Conservation (phyloP, 1,140 invertebrate genomes). For the Ostrea edulis region DNA sequence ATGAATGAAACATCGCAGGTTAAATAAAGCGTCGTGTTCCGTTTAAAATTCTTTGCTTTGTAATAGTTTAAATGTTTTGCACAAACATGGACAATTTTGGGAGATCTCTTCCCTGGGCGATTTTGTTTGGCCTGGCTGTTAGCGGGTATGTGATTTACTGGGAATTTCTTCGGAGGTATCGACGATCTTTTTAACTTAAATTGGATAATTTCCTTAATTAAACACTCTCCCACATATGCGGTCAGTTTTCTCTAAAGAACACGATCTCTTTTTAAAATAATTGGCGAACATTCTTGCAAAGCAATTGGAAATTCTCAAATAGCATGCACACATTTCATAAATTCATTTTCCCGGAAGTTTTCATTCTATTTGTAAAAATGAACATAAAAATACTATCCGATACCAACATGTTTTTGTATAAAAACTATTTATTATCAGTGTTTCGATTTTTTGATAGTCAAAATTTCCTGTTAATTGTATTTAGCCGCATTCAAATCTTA, state of each 20-base stretch:
- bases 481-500: background rate
- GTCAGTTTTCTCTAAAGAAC: background rate
- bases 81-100: slow-evolving; percentile 13
- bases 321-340: too few species aligned
- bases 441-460: background rate
- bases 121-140: slow-evolving; percentile 1
- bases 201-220: slow-evolving; percentile 33
- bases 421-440: background rate
- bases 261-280: background rate
- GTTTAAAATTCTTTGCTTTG: slow-evolving; percentile 2
- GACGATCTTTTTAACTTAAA: background rate
- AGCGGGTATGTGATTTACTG: slow-evolving; percentile 11
- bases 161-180: background rate
- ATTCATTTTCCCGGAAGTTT: background rate
- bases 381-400: background rate
- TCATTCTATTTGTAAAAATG: background rate
- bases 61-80: slow-evolving; percentile 24
- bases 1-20: slow-evolving; percentile 9
- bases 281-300: background rate
- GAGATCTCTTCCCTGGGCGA: background rate
- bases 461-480: background rate
- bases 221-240: slow-evolving; percentile 19
- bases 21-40: background rate
- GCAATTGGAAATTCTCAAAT: background rate
- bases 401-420: background rate